Conservation (phyloP, 2,797 vertebrate species). For the Gephyroberyx darwinii region DNA sequence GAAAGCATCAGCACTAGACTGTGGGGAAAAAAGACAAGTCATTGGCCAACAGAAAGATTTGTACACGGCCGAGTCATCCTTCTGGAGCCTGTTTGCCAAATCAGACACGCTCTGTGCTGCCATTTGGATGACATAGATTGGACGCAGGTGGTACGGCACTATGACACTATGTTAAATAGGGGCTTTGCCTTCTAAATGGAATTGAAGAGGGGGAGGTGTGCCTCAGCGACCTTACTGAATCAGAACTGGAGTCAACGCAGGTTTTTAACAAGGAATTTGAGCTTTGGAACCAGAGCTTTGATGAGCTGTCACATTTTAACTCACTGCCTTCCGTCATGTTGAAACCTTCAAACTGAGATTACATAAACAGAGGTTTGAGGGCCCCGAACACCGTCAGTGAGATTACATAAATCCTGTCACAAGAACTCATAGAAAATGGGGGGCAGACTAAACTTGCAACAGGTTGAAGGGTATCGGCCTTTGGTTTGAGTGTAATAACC, state of each 20-base stretch:
- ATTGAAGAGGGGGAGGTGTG: neutral
- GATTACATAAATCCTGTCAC: constrained; percentile 63
- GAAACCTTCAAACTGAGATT: constrained; percentile 74
- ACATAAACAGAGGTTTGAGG: constrained; percentile 70
- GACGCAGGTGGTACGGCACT: constrained; percentile 33
- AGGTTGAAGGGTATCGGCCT: constrained; percentile 48
- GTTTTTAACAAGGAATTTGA: constrained; percentile 34
- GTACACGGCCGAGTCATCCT: constrained; percentile 36
- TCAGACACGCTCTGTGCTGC: constrained; percentile 36
- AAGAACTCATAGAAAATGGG: constrained; percentile 33
- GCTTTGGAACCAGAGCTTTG: constrained; percentile 36
- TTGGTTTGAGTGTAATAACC: neutral
- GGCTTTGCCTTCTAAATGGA: neutral
- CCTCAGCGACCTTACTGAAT: constrained; percentile 22
- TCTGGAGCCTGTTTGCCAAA: constrained; percentile 37
- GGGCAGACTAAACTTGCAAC: constrained; percentile 58
- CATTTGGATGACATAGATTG: constrained; percentile 15
- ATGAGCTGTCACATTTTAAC: constrained; percentile 46
- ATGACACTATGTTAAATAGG: constrained; percentile 12
- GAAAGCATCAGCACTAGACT: constrained; percentile 35
- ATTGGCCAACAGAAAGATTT: constrained; percentile 30
- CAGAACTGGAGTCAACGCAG: neutral
- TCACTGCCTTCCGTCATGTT: constrained; percentile 33
- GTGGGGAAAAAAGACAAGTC: constrained; percentile 1
- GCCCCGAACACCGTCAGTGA: constrained; percentile 52